These are phyloP conservation scores for Syncerus caffer DNA, from an alignment of 2,797 vertebrate species.

Conservation along the genomic window DNA sequence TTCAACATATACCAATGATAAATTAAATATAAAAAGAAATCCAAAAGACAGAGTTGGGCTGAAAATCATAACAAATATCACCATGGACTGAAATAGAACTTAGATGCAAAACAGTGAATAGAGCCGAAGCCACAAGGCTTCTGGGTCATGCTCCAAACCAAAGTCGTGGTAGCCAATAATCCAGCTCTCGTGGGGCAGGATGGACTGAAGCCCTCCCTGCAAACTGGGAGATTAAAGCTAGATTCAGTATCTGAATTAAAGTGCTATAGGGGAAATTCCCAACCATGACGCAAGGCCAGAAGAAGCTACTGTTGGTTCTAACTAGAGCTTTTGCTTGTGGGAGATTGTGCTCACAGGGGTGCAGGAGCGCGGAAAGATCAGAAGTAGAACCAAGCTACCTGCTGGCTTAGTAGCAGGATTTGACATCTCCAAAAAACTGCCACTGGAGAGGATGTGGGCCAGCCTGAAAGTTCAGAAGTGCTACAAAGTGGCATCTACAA, in stretches of 20 bases:
- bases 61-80: conserved; percentile 16
- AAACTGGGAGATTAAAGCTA: not conserved
- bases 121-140: conserved; percentile 16
- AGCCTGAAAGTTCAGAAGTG: not conserved
- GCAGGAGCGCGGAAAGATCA: not conserved
- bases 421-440: not conserved
- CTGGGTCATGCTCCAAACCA: not conserved
- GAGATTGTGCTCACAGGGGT: not conserved
- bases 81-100: conserved; percentile 30
- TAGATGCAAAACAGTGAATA: conserved; percentile 21
- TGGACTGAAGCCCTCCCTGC: not conserved
- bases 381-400: not conserved
- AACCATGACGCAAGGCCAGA: not conserved
- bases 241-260: not conserved
- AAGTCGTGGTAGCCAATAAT: not conserved
- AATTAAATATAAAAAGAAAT: conserved; percentile 41
- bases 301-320: not conserved
- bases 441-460: not conserved
- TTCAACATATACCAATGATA: conserved; percentile 1
- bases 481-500: not conserved
- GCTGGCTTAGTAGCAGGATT: not conserved
- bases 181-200: not conserved
- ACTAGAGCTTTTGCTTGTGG: not conserved
- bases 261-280: not conserved
- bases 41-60: not conserved